Base-by-base conservation (phyloP, 1,140 invertebrate species). In the Mercenaria mercenaria region DNA sequence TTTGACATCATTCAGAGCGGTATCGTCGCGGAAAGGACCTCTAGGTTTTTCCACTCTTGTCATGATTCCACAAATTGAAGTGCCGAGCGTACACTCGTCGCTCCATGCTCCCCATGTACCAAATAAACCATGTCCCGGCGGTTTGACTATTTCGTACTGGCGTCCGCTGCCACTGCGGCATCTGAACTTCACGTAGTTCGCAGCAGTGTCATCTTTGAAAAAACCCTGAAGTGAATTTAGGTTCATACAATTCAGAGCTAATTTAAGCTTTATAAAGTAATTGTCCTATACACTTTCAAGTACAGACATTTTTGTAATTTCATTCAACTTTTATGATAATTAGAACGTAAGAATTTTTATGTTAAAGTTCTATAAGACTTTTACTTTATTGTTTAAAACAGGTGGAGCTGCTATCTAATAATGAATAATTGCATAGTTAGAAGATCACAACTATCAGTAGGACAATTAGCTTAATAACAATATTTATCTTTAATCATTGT, bases 1-100 rank as follows among this genome's bases (percentile, higher is more conserved):
- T 37, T 32, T 20, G 47, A 50, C 76, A 13, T 79, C 76, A 50
- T 79, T 79, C 15, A 79, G 26, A 59, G 76, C 76, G 29, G 76
- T 79, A 37, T 79, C 50, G 23, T 79, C 76, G 0, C 6, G 1
- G 1, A 2, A 29, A 23, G 41, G 20, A 0, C 34, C 13, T 23
- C 29, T 47, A 15, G 8, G 26, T 20, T 56, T 32, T 39, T 79
- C n/a, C 8, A 79, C 50, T 56, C 18, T 79, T 11, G 76, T 79
- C 47, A 37, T 32, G 47, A 79, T 52, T 6, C 76, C 76, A 79
- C 76, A 79, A 29, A 79, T 56, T 2, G 50, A 26, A 6, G 76
- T 34, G 1, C 11, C 18, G 1, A 20, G 1, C 1, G 76, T 47
- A 29, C 76, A 79, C 15, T 26, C 18, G 1, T 41, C 32, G 26